Conservation (phyloP, 2,888 invertebrate genomes). For the Cantharis nigra region DNA sequence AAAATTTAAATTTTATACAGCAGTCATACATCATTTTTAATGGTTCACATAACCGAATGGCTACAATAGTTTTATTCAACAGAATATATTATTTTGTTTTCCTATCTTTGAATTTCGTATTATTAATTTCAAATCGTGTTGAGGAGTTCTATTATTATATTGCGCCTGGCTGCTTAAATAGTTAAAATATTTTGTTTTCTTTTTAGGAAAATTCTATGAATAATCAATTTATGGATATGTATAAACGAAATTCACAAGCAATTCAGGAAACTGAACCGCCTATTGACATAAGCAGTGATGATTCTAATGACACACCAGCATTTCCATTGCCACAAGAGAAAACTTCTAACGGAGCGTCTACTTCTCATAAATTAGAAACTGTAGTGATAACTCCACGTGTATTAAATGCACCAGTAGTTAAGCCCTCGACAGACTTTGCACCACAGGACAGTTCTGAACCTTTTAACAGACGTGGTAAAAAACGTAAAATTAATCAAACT, state of each 20-base stretch:
- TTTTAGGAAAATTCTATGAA: conserved; percentile 45
- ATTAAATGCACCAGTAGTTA: conserved; percentile 55
- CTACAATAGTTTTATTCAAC: too few relatives aligned
- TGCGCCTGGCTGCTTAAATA: too few relatives aligned
- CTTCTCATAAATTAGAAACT: conserved; percentile 54
- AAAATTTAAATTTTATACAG: too few relatives aligned
- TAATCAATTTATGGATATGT: conserved; percentile 58
- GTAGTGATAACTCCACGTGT: conserved; percentile 27
- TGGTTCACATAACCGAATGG: too few relatives aligned
- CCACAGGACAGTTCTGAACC: not conserved
- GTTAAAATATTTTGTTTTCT: not conserved
- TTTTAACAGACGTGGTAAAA: conserved; percentile 44
- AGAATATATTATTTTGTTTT: too few relatives aligned
- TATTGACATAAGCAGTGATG: conserved; percentile 80
- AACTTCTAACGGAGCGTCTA: conserved; percentile 51
- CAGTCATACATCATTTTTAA: too few relatives aligned
- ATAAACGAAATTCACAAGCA: conserved; percentile 49
- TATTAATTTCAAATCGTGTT: not conserved
- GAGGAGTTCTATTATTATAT: not conserved
- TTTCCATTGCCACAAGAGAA: conserved; percentile 47
- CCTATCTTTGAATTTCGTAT: not conserved
- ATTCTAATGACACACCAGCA: conserved; percentile 63
- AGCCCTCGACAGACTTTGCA: conserved; percentile 49
- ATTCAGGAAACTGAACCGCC: conserved; percentile 68
- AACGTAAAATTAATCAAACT: conserved; percentile 49